Conservation (phyloP, 2,113 vertebrate species). For the Isichthys henryi region DNA sequence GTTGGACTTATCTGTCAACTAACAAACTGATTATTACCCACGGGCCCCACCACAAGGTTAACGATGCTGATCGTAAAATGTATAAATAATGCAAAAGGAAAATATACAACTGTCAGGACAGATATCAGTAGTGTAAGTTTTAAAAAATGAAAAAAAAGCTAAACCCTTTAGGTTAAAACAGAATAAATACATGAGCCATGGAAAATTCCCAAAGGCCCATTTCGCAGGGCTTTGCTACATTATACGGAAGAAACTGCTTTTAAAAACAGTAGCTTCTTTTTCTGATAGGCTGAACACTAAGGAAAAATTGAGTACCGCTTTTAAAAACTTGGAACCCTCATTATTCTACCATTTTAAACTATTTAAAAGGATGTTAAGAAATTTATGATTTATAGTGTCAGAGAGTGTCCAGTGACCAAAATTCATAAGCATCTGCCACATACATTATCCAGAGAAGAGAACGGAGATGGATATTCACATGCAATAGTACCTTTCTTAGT, state of each 20-base stretch:
- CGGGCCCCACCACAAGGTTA: not conserved
- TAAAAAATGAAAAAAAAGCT: not conserved
- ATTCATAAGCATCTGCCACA: not conserved
- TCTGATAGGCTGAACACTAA: not conserved
- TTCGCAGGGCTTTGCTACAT: not conserved
- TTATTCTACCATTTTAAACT: not conserved
- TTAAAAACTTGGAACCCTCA: not conserved
- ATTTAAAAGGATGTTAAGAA: not conserved
- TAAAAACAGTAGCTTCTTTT: not conserved
- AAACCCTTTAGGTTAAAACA: not conserved
- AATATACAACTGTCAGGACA: not conserved
- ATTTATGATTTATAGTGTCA: not conserved
- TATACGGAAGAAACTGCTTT: not conserved
- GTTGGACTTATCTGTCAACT: not conserved
- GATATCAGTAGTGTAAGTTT: not conserved
- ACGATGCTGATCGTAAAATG: not conserved
- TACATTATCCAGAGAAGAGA: not conserved
- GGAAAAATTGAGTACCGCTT: not conserved
- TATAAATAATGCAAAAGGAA: not conserved
- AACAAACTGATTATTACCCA: not conserved
- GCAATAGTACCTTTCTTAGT: not conserved
- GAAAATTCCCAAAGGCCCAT: not conserved
- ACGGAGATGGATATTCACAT: not conserved
- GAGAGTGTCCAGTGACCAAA: not conserved
- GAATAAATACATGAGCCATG: not conserved